A percentile compares a stretch with the other conserved stretches of the same genome.
These are phyloP conservation scores for Vanessa cardui DNA, from an alignment of 2,888 invertebrate species.

Conservation along the genomic window DNA sequence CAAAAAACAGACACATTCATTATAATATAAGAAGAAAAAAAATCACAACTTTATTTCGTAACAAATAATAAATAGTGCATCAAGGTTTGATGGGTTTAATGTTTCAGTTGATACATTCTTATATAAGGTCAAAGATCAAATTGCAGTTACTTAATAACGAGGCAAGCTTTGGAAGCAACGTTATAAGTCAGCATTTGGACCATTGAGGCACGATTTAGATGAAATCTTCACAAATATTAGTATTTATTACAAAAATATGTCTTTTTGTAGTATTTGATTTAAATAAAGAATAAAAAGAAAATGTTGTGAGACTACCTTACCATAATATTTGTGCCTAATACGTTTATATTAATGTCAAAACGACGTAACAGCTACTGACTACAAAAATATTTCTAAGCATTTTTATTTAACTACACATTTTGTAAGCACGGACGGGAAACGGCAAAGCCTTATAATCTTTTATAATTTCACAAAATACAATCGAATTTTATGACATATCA, in stretches of 20 bases:
- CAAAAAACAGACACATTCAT: too few relatives aligned
- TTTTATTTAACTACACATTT: not conserved
- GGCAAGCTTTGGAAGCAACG: too few relatives aligned
- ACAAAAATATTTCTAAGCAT: constrained; percentile 1
- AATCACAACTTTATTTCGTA: too few relatives aligned
- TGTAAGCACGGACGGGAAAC: constrained; percentile 8
- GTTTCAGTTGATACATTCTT: too few relatives aligned
- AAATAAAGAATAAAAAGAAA: not conserved
- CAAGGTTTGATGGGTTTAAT: too few relatives aligned
- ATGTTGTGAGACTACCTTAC: not conserved
- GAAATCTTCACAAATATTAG: too few relatives aligned
- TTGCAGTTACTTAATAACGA: too few relatives aligned
- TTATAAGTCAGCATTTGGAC: too few relatives aligned
- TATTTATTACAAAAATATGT: not conserved
- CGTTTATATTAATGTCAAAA: not conserved
- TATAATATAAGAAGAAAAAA: too few relatives aligned
- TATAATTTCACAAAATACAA: not conserved
- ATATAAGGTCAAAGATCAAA: too few relatives aligned
- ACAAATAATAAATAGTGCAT: too few relatives aligned
- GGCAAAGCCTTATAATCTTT: not conserved
- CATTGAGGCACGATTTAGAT: too few relatives aligned
- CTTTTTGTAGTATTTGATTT: not conserved
- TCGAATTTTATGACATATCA: not conserved
- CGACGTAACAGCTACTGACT: not conserved
- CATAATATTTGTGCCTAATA: not conserved